Percentiles rank a stretch among this genome's conserved stretches.
Conservation (phyloP, 2,113 vertebrate genomes). For the Piaya cayana region DNA sequence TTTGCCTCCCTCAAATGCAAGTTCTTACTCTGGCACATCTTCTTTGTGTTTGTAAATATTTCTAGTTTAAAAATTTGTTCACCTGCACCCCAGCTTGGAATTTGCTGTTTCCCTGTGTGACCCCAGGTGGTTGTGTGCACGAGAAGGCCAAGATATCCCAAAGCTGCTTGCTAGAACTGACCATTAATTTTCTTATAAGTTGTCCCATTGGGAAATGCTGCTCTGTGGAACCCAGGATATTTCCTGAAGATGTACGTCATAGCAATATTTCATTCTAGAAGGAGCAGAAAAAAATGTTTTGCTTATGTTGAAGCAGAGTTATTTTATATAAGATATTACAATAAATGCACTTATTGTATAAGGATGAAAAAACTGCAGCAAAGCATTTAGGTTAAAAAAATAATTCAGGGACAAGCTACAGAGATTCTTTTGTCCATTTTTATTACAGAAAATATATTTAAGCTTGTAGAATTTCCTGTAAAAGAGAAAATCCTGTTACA, state of each 20-base stretch:
- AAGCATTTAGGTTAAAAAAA: not conserved
- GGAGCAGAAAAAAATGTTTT: not conserved
- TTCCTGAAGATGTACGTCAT: not conserved
- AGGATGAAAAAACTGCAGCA: not conserved
- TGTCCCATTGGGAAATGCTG: not conserved
- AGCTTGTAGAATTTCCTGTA: not conserved
- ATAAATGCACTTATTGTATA: not conserved
- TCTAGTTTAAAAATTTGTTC: not conserved
- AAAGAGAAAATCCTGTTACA: not conserved
- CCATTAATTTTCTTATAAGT: not conserved
- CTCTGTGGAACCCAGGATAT: not conserved
- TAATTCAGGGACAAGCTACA: not conserved
- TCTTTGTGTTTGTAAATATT: not conserved
- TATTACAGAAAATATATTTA: not conserved
- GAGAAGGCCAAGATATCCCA: not conserved
- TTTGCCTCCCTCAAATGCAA: not conserved
- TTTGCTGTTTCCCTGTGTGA: not conserved
- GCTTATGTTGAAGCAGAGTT: not conserved
- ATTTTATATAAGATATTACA: not conserved
- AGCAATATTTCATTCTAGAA: not conserved
- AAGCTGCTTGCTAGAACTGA: not conserved
- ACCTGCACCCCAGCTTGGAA: not conserved
- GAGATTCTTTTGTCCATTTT: not conserved
- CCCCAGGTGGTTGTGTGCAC: fast-evolving
- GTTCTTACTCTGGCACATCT: not conserved